A percentile compares a stretch with the other conserved stretches of the same genome.
These are phyloP conservation scores for Pogonocherus hispidulus DNA, from an alignment of 2,888 invertebrate genomes.

Conservation along the genomic window DNA sequence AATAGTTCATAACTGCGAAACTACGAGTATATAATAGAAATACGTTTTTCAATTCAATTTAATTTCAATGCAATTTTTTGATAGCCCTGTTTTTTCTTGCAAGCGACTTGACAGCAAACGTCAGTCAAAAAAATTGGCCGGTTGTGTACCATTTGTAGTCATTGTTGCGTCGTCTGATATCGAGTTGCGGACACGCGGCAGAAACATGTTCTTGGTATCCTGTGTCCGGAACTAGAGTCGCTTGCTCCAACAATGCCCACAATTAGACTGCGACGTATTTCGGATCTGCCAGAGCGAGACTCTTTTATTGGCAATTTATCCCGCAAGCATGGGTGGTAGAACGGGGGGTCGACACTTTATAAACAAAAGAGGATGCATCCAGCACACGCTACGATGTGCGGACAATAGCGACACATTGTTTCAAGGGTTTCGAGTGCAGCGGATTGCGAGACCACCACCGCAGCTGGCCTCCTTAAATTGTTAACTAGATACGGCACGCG, in stretches of 20 bases:
- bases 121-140: constrained; percentile 19
- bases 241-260: constrained; percentile 24
- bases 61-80: too few species aligned
- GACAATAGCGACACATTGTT: constrained; percentile 43
- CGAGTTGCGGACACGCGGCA: constrained; percentile 40
- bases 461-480: constrained; percentile 54
- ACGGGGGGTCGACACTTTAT: constrained; percentile 28
- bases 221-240: constrained; percentile 34
- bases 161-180: constrained; percentile 44
- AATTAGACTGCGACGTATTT: constrained; percentile 18
- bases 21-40: too few species aligned
- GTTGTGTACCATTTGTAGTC: constrained; percentile 43
- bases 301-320: constrained; percentile 14
- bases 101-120: too few species aligned
- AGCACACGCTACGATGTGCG: constrained; percentile 43
- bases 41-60: too few species aligned
- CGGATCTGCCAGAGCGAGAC: constrained; percentile 8
- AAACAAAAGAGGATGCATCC: constrained; percentile 47
- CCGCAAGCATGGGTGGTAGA: constrained; percentile 16
- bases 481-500: constrained; percentile 61
- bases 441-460: constrained; percentile 56
- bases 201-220: constrained; percentile 35
- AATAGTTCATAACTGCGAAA: too few species aligned
- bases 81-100: too few species aligned
- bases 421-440: constrained; percentile 33